Evolutionary conservation across 2,888 invertebrate genomes (phyloP), one percentile per base, ranked within the genome.

Genomic region (Lumbricus terrestris): DNA sequence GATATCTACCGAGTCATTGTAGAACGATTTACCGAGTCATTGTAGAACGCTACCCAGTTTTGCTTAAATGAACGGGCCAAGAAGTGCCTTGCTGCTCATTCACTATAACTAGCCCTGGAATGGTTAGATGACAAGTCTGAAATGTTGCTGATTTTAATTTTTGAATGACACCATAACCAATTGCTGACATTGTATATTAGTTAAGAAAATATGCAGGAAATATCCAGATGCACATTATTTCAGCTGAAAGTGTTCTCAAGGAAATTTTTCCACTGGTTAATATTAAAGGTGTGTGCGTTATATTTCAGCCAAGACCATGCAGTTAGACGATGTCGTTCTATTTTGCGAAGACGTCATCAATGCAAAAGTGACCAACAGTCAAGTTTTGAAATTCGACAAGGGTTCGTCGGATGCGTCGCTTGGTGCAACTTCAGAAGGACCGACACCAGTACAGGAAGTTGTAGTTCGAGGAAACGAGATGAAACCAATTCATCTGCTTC

Each of bases 251-350:
- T 54, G 54, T 54, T 54, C 54, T 29, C 23, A 54, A 54, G 29
- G 8, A n/a, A 69, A 69, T 8, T 69, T n/a, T n/a, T n/a, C 4
- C 8, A 5, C n/a, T 69, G 8, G 29, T 69, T 69, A 29, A 69
- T 69, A 16, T n/a, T n/a, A 69, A n/a, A 69, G 0, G 29, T 69
- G 6, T 69, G 29, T 47, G 34, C 35, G 16, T 23, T 85, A 15
- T 85, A 18, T 85, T 85, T 85, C 85, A 85, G 94, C 94, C 2
- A 93, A 93, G 90, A 94, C 94, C 33, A 94, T 95, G 94, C 93
- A 94, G 91, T 93, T 94, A 93, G 91, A 93, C 35, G 92, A 91
- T 69, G 92, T 94, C 20, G 89, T 93, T 20, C 92, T 90, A 37
- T 91, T 91, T 82, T 92, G 93, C 90, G 91, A 91, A 47, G 90